Percentiles rank a stretch among this genome's conserved stretches.
phyloP scores from a whole-genome alignment of 2,888 invertebrate species.

The Tenodera sinensis region DNA sequence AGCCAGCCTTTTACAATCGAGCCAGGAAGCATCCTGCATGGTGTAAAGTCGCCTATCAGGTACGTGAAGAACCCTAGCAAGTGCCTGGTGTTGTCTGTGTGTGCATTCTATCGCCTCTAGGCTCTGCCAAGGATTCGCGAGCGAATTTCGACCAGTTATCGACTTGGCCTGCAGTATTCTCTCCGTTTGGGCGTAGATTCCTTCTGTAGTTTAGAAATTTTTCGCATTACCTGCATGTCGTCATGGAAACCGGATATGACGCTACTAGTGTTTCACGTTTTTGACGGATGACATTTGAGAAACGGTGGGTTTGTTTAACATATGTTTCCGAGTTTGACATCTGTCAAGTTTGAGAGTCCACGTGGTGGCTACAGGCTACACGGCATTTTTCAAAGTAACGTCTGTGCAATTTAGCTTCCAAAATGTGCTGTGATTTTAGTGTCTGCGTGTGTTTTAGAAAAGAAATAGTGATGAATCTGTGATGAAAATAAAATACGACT shows the following conservation, averaged over 20 bases:
- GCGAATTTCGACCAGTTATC: background rate
- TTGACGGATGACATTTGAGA: background rate
- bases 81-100: background rate
- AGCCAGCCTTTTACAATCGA: constrained; percentile 27
- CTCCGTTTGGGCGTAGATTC: background rate
- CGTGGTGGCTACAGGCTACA: background rate
- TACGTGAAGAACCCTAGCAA: constrained; percentile 18
- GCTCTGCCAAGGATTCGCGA: background rate
- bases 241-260: background rate
- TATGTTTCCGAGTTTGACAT: background rate
- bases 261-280: background rate
- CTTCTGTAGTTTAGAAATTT: background rate
- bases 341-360: background rate
- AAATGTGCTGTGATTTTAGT: background rate
- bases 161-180: background rate
- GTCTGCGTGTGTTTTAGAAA: background rate
- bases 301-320: background rate
- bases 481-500: background rate
- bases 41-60: constrained; percentile 28
- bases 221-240: background rate
- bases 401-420: background rate
- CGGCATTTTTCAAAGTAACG: background rate
- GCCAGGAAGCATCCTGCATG: constrained; percentile 27
- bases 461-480: background rate
- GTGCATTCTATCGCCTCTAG: background rate